Percentiles rank a stretch among this genome's conserved stretches.
Evolutionary conservation across 2,888 invertebrate genomes (phyloP).

Genomic region (Silvanus unidentatus): DNA sequence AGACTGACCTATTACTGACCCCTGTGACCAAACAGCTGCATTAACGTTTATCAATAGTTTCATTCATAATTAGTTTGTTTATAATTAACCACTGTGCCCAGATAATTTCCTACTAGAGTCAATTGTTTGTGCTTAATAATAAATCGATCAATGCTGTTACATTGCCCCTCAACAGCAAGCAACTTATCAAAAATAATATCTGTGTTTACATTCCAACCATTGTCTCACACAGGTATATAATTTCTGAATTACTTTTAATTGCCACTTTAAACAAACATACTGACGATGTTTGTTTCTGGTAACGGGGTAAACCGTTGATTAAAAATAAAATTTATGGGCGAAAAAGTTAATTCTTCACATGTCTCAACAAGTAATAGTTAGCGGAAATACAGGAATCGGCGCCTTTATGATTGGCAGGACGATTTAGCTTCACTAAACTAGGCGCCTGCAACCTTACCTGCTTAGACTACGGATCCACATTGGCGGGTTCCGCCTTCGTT

Average conservation of each 20-base stretch:
- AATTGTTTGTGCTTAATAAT: too few relatives aligned
- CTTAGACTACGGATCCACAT: constrained; percentile 24
- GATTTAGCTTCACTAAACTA: constrained; percentile 28
- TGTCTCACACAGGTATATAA: too few relatives aligned
- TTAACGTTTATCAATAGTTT: constrained; percentile 17
- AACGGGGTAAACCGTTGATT: too few relatives aligned
- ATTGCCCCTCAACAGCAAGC: too few relatives aligned
- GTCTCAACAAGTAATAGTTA: neutral
- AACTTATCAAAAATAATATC: too few relatives aligned
- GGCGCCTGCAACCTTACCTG: constrained; percentile 36
- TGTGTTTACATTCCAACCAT: too few relatives aligned
- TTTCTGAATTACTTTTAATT: too few relatives aligned
- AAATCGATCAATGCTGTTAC: too few relatives aligned
- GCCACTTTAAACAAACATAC: too few relatives aligned
- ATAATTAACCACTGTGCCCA: neutral
- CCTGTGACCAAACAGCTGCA: constrained; percentile 26
- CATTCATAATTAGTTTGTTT: constrained; percentile 15
- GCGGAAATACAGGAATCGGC: constrained; percentile 30
- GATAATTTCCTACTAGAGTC: neutral
- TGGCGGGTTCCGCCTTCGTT: constrained; percentile 26
- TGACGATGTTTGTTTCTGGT: too few relatives aligned
- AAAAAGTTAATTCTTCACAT: too few relatives aligned
- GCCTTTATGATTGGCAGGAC: constrained; percentile 35
- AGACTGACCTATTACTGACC: constrained; percentile 24
- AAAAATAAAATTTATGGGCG: too few relatives aligned